Percentiles rank a stretch among this genome's conserved stretches.
Conservation (phyloP, 2,888 invertebrate genomes). For the Galeruca laticollis region DNA sequence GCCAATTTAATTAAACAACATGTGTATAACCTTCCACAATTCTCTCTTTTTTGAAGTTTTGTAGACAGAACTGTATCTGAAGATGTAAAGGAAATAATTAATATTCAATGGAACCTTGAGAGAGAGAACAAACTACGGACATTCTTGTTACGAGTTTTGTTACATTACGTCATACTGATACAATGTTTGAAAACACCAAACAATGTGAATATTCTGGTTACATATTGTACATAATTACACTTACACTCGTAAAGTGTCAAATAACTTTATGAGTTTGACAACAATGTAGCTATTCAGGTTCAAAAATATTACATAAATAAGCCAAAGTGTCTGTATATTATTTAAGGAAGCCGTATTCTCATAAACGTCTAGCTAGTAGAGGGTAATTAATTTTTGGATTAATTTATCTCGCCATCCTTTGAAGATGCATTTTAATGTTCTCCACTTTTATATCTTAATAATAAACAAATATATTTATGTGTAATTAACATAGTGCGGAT, state of each 20-base stretch:
- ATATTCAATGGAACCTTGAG: too few species aligned
- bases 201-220: too few species aligned
- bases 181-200: too few species aligned
- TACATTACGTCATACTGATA: too few species aligned
- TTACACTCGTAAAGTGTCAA: neutral
- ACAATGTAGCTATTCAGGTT: neutral
- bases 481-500: slow-evolving; percentile 18
- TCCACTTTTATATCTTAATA: slow-evolving; percentile 25
- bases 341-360: slow-evolving; percentile 18
- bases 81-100: too few species aligned
- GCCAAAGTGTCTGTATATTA: neutral
- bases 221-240: neutral
- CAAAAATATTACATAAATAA: neutral
- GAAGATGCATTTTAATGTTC: slow-evolving; percentile 27
- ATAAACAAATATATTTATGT: slow-evolving; percentile 9
- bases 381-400: slow-evolving; percentile 27
- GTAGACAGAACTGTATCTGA: too few species aligned
- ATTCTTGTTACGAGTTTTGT: too few species aligned
- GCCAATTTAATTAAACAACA: too few species aligned
- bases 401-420: slow-evolving; percentile 25
- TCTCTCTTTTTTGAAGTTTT: too few species aligned
- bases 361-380: slow-evolving; percentile 15
- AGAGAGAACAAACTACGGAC: too few species aligned
- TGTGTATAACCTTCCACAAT: too few species aligned
- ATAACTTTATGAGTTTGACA: neutral